Conservation (phyloP, 2,888 invertebrate genomes). For the Byasa hedistus region DNA sequence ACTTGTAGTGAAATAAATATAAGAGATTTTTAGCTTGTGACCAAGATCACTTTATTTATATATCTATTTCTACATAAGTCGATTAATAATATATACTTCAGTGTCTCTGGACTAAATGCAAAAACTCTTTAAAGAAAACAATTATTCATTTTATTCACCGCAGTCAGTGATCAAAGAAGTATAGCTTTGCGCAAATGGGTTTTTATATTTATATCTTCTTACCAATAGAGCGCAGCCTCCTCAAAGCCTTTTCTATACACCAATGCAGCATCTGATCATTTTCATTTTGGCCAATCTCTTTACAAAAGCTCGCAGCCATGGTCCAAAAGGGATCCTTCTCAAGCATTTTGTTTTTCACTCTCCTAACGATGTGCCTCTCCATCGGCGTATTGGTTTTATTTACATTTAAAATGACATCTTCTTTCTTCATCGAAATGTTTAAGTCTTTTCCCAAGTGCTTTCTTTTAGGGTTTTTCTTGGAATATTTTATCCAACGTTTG, state of each 20-base stretch:
- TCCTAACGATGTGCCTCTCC: slow-evolving; percentile 17
- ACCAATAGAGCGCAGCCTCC: slow-evolving; percentile 60
- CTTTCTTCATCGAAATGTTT: slow-evolving; percentile 10
- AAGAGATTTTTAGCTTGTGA: no score
- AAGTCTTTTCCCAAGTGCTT: slow-evolving; percentile 37
- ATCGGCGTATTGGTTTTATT: slow-evolving; percentile 9
- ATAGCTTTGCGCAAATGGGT: no score
- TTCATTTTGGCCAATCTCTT: slow-evolving; percentile 57
- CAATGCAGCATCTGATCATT: slow-evolving; percentile 53
- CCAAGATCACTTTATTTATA: no score
- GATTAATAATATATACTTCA: no score
- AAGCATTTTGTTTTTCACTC: slow-evolving; percentile 30
- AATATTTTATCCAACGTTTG: slow-evolving; percentile 59
- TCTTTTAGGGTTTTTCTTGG: slow-evolving; percentile 40
- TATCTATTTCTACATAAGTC: no score
- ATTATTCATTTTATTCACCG: no score
- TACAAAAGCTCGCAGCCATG: slow-evolving; percentile 67
- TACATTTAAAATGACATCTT: neutral
- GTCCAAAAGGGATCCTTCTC: slow-evolving; percentile 50
- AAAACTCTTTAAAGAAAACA: no score
- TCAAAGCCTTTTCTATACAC: slow-evolving; percentile 67
- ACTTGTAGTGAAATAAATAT: no score
- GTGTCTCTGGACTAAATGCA: no score
- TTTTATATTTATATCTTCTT: slow-evolving; percentile 32
- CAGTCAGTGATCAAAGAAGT: no score